Base-by-base conservation (phyloP, 2,888 invertebrate genomes). In the Zaprionus lineosus region DNA sequence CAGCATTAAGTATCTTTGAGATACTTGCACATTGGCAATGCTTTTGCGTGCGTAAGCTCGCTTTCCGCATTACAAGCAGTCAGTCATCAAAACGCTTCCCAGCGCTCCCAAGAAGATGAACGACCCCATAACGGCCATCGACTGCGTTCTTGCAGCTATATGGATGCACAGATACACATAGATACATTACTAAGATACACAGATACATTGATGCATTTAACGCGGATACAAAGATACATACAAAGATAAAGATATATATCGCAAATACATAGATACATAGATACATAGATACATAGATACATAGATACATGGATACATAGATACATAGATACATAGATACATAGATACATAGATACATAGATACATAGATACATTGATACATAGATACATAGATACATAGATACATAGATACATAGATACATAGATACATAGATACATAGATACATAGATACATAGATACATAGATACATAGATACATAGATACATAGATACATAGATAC, bases 41-140 rank as follows among this genome's bases (percentile, higher is more conserved):
- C 21, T 26, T 63, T 57, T 21, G 57, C 55, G 28, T 60, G 59
- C 72, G 41, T n/a, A n/a, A n/a, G 44, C 60, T 52, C 57, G 60
- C 56, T 60, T 56, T 61, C 53, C 58, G 60, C 70, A 63, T 61
- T 52, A 16, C 67, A 47, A 40, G 47, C 67, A 68, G 46, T 24
- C 56, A 75, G 48, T 64, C 51, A 75, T 26, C 64, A 59, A 53
- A 48, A 50, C 63, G 53, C 41, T 71, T 51, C 52, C 50, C n/a
- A n/a, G 62, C 47, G 52, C 64, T 58, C 43, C 37, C 59, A 60
- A 33, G 57, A 62, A 77, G 84, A 78, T 84, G 84, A 84, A 82
- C 61, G 71, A 82, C 78, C 84, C 59, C 68, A 39, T 59, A 69
- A 59, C 64, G 71, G 44, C 29, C 52, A 59, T 62, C 63, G 59